These are phyloP conservation scores for Ectemnius cavifrons DNA, from an alignment of 2,888 invertebrate genomes.

Conservation along the genomic window DNA sequence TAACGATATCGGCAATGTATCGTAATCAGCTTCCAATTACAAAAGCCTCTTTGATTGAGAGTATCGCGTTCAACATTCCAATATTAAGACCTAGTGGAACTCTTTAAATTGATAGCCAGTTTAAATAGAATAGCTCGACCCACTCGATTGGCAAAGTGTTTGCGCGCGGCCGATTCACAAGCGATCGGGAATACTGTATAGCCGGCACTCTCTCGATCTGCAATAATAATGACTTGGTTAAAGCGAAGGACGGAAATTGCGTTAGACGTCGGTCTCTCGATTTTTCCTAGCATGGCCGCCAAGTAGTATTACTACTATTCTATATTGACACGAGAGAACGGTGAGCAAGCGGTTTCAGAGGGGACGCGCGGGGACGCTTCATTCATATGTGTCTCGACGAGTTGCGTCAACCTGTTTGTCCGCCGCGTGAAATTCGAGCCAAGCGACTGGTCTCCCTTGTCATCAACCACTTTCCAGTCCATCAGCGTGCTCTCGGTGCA, in stretches of 20 bases:
- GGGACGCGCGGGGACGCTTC: not conserved
- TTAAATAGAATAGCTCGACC: too few species aligned
- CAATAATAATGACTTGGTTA: conserved; percentile 1
- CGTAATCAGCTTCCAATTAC: too few species aligned
- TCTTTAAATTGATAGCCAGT: too few species aligned
- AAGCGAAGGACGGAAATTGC: not conserved
- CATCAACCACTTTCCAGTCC: conserved; percentile 6
- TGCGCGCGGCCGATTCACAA: too few species aligned
- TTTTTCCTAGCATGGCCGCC: not conserved
- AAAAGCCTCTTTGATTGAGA: too few species aligned
- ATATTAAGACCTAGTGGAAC: too few species aligned
- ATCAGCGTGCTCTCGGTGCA: not conserved
- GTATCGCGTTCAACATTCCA: too few species aligned
- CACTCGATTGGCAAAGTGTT: too few species aligned
- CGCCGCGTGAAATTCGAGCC: conserved; percentile 3
- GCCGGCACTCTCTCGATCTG: conserved; percentile 4
- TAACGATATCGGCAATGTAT: too few species aligned
- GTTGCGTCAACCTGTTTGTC: conserved; percentile 10
- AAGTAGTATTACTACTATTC: not conserved
- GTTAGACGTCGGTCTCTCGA: not conserved
- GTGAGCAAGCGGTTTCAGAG: not conserved
- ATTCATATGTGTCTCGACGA: conserved; percentile 4
- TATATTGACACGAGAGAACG: not conserved
- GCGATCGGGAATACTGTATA: too few species aligned
- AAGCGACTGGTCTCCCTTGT: conserved; percentile 6